Percentiles rank a stretch among this genome's conserved stretches.
phyloP scores from a whole-genome alignment of 2,113 vertebrate genomes.

The Cavia aperea region DNA sequence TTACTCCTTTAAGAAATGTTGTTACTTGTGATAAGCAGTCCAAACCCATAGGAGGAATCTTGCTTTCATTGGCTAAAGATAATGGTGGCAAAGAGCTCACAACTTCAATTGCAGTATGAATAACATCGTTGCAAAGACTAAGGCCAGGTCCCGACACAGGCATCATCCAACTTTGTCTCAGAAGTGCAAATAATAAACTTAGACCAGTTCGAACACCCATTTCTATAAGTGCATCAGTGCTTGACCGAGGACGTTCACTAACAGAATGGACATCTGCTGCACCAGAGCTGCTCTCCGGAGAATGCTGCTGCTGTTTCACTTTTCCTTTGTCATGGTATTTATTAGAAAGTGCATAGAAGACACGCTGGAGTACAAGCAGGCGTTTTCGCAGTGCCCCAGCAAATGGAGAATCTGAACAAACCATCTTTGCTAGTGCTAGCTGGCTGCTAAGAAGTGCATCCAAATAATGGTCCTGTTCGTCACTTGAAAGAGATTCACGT shows the following conservation, averaged over 20 bases:
- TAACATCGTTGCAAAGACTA: slow-evolving; percentile 93
- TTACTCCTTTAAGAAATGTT: slow-evolving; percentile 94
- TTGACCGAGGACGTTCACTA: slow-evolving; percentile 91
- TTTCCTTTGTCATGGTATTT: slow-evolving; percentile 98
- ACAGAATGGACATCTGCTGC: slow-evolving; percentile 89
- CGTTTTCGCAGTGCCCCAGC: slow-evolving; percentile 92
- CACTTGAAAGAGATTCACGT: slow-evolving; percentile 93
- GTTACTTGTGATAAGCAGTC: slow-evolving; percentile 98
- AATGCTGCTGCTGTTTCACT: slow-evolving; percentile 95
- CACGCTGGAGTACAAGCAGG: slow-evolving; percentile 92
- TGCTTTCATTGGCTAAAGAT: slow-evolving; percentile 94
- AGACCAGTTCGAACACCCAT: slow-evolving; percentile 96
- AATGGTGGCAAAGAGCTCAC: slow-evolving; percentile 92
- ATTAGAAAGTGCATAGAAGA: slow-evolving; percentile 97
- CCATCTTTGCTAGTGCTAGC: slow-evolving; percentile 96
- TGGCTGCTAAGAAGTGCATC: slow-evolving; percentile 97
- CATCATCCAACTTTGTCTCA: slow-evolving; percentile 97
- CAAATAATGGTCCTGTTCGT: slow-evolving; percentile 99
- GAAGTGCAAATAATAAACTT: slow-evolving; percentile 91
- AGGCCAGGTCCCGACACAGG: slow-evolving; percentile 81
- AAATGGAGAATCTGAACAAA: slow-evolving; percentile 97
- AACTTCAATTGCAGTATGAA: slow-evolving; percentile 93
- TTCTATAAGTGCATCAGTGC: slow-evolving; percentile 95
- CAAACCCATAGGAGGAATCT: slow-evolving; percentile 96
- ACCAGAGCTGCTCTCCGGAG: slow-evolving; percentile 88